Percentiles rank a stretch among this genome's conserved stretches.
phyloP scores from a whole-genome alignment of 2,888 invertebrate species.

The Nephrotoma appendiculata region DNA sequence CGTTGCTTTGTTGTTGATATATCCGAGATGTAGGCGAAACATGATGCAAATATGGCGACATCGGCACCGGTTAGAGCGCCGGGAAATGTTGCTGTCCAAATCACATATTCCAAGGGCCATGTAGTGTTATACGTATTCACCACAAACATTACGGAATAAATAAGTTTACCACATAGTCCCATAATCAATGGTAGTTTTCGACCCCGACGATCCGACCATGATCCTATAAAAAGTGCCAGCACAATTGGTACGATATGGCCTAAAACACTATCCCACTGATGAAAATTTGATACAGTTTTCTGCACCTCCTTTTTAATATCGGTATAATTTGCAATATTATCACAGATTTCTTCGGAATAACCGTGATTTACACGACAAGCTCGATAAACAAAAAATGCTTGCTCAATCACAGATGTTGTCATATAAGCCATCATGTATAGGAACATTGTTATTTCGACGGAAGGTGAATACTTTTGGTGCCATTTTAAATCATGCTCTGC shows the following conservation, averaged over 20 bases:
- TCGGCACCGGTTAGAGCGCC: conserved; percentile 65
- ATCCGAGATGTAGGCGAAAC: conserved; percentile 69
- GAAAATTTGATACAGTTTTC: conserved; percentile 61
- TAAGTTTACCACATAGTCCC: conserved; percentile 57
- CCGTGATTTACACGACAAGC: conserved; percentile 62
- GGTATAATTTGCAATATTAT: conserved; percentile 40
- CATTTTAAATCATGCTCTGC: background rate
- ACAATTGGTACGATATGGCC: conserved; percentile 59
- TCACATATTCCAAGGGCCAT: conserved; percentile 64
- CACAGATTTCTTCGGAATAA: conserved; percentile 50
- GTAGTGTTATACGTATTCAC: conserved; percentile 47
- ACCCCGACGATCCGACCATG: conserved; percentile 70
- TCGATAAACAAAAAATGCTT: conserved; percentile 62
- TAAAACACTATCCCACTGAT: conserved; percentile 64
- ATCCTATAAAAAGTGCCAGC: conserved; percentile 63
- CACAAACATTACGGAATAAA: conserved; percentile 60
- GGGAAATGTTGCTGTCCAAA: conserved; percentile 62
- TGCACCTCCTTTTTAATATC: conserved; percentile 53
- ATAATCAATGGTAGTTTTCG: conserved; percentile 56
- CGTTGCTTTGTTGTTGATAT: conserved; percentile 51
- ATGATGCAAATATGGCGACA: conserved; percentile 63
- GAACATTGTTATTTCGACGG: conserved; percentile 78
- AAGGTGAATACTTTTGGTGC: background rate
- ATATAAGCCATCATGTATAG: conserved; percentile 80
- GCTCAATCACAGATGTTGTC: conserved; percentile 65